phyloP scores from a whole-genome alignment of 2,113 vertebrate species.

The Anthoscopus minutus region DNA sequence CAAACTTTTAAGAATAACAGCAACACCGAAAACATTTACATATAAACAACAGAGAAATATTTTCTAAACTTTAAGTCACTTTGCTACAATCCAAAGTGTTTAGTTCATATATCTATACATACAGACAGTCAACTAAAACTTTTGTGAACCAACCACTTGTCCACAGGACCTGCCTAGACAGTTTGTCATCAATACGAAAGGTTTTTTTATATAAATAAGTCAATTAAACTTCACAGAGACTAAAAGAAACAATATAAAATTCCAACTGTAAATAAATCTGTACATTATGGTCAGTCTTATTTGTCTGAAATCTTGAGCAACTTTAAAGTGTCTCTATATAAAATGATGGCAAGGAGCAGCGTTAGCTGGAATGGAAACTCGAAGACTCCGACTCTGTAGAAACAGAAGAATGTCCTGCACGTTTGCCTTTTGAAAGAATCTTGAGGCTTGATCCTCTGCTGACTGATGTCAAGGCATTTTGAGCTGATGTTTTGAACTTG shows the following conservation, averaged over 20 bases:
- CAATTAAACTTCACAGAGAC: constrained; percentile 68
- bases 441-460: constrained; percentile 92
- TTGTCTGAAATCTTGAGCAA: constrained; percentile 32
- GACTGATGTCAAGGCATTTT: constrained; percentile 80
- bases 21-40: constrained; percentile 65
- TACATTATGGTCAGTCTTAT: constrained; percentile 79
- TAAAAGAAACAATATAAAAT: constrained; percentile 70
- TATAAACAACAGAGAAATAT: constrained; percentile 63
- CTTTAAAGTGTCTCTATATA: constrained; percentile 56
- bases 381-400: constrained; percentile 98
- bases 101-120: constrained; percentile 57
- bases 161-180: constrained; percentile 78
- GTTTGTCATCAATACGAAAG: constrained; percentile 58
- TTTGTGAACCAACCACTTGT: constrained; percentile 67
- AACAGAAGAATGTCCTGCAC: constrained; percentile 89
- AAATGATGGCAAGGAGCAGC: neutral
- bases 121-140: constrained; percentile 53
- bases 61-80: constrained; percentile 60
- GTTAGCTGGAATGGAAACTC: constrained; percentile 95
- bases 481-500: constrained; percentile 93
- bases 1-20: constrained; percentile 42
- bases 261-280: constrained; percentile 73
- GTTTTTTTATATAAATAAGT: constrained; percentile 74
- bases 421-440: constrained; percentile 87
- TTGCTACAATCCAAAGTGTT: constrained; percentile 57